A percentile compares a stretch with the other conserved stretches of the same genome.
These are phyloP conservation scores for Nilaparvata lugens DNA, from an alignment of 1,140 invertebrate species.

Conservation along the genomic window DNA sequence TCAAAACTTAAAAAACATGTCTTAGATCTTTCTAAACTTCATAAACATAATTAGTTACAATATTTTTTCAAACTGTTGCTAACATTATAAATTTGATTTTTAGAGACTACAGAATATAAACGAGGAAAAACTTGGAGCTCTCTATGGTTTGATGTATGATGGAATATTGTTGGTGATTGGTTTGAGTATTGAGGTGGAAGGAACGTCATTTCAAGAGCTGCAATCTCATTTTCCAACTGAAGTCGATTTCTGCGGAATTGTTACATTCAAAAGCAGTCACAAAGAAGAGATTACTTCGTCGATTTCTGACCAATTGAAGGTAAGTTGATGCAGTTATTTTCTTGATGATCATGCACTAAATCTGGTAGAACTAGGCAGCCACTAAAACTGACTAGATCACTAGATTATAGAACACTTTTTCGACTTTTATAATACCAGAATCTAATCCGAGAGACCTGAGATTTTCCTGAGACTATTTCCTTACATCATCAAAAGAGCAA, in stretches of 20 bases:
- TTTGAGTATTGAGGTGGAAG: conserved; percentile 42
- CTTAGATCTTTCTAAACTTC: not conserved
- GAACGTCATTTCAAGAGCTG: conserved; percentile 38
- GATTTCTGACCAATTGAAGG: conserved; percentile 42
- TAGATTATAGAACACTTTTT: no score
- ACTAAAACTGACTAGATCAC: no score
- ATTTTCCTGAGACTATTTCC: no score
- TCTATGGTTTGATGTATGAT: conserved; percentile 64
- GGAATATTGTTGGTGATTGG: conserved; percentile 55
- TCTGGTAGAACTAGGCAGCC: no score
- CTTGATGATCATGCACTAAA: no score
- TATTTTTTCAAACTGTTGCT: not conserved
- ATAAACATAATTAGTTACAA: not conserved
- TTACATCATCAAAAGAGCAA: no score
- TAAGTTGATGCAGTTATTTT: conserved; percentile 5
- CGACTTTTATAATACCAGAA: no score
- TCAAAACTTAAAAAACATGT: not conserved
- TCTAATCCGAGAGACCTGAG: no score
- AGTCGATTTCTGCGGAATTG: conserved; percentile 60
- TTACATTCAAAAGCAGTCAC: conserved; percentile 39
- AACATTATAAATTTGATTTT: conserved; percentile 25
- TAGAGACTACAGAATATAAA: conserved; percentile 47
- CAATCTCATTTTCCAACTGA: conserved; percentile 59
- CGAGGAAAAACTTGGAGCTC: conserved; percentile 49
- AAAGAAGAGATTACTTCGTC: conserved; percentile 40